phyloP scores from a whole-genome alignment of 2,113 vertebrate genomes.

The Lanius ludovicianus region DNA sequence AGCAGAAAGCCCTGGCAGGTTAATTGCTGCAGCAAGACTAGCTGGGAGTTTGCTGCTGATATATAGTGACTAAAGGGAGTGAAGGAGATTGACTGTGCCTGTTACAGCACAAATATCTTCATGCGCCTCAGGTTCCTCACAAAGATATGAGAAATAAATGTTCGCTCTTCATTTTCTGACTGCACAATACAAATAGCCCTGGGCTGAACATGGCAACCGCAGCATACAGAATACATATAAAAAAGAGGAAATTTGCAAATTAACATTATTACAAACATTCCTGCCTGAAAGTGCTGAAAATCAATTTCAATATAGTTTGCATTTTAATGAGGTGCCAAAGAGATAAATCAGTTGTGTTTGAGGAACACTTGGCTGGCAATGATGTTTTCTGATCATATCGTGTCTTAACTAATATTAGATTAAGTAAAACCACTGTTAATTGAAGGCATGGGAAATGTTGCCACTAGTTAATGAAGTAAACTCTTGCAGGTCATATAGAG shows the following conservation, averaged over 20 bases:
- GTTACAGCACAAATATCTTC: constrained; percentile 80
- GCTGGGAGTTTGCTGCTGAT: constrained; percentile 77
- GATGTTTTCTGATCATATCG: constrained; percentile 67
- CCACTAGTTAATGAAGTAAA: constrained; percentile 66
- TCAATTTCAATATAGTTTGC: constrained; percentile 79
- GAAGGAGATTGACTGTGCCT: constrained; percentile 78
- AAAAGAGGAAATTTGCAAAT: constrained; percentile 72
- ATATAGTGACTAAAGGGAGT: constrained; percentile 74
- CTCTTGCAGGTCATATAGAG: constrained; percentile 10
- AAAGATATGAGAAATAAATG: constrained; percentile 84
- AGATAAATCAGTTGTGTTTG: constrained; percentile 75
- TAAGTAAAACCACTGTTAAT: constrained; percentile 71
- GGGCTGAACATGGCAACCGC: constrained; percentile 69
- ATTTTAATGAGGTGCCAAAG: constrained; percentile 78
- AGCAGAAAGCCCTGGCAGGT: constrained; percentile 77
- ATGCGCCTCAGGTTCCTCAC: constrained; percentile 78
- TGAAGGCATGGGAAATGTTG: constrained; percentile 68
- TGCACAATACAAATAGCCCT: constrained; percentile 82
- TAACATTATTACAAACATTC: constrained; percentile 80
- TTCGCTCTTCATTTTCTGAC: constrained; percentile 80
- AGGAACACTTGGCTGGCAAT: constrained; percentile 56
- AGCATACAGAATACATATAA: constrained; percentile 51
- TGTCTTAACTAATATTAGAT: constrained; percentile 66
- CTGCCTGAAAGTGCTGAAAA: constrained; percentile 77
- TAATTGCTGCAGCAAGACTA: constrained; percentile 80